Base-by-base conservation (phyloP, 2,113 vertebrate species). In the Chlorocebus sabaeus region DNA sequence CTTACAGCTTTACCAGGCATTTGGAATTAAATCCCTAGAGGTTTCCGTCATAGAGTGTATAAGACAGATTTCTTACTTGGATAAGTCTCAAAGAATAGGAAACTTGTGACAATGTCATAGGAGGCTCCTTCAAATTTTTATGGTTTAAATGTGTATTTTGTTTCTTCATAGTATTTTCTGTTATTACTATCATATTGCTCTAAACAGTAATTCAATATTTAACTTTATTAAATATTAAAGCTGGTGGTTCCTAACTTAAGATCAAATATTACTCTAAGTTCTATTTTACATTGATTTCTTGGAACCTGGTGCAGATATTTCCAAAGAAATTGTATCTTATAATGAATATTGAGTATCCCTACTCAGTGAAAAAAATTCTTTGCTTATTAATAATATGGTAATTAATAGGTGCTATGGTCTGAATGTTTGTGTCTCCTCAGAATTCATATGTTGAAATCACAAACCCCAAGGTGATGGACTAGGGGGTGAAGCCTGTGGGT, bases 51-150 rank as follows among this genome's bases (percentile, higher is more conserved):
- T 98, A 55, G 95, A 96, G 92, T 97, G 17, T 59, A 40, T 55
- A 76, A 85, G 89, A 90, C 0, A 0, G 72, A 91, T 98, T 97
- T 92, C 80, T 59, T 97, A 67, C 81, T 96, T 4, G 3, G 85
- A 70, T 55, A 68, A 96, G 81, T 92, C 93, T 97, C 95, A 79
- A 97, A 98, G 98, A 81, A 92, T 94, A 97, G 61, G 89, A 81
- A 98, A 97, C 92, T 79, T 91, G 70, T 93, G 84, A 92, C 97
- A 98, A 92, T 97, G 93, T 98, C 92, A 92, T 30, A 32, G 25
- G 50, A 43, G 75, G 1, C 27, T 76, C 83, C 67, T 98, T 75
- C 64, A 57, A 27, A 97, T 96, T 97, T 94, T 94, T 95, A 88
- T 96, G 93, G 90, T 89, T 5, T 78, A 82, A 96, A 75, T 87